A percentile compares a stretch with the other conserved stretches of the same genome.
These are phyloP conservation scores for Montipora sp. DNA, from an alignment of 64 coral and sea anemone species.

Conservation along the genomic window DNA sequence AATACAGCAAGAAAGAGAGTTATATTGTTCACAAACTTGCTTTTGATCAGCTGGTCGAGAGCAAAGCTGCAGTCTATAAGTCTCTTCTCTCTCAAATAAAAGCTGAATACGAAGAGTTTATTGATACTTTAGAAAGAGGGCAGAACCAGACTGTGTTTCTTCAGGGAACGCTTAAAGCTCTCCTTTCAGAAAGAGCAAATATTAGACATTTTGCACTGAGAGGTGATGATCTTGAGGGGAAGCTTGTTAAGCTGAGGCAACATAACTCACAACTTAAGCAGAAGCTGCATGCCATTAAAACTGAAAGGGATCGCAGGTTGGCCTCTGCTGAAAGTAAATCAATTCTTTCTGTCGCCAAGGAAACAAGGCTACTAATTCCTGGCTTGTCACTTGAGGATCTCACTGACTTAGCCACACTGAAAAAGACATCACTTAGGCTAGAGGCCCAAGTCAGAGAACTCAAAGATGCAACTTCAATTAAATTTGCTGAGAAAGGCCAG, in stretches of 20 bases:
- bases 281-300: slow-evolving; percentile 43
- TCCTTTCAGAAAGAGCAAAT: slow-evolving; percentile 83
- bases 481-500: slow-evolving; percentile 76
- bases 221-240: slow-evolving; percentile 90
- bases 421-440: slow-evolving; percentile 63
- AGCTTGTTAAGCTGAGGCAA: slow-evolving; percentile 63
- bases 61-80: slow-evolving; percentile 83
- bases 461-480: slow-evolving; percentile 69
- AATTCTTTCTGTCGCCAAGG: slow-evolving; percentile 50
- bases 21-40: slow-evolving; percentile 86
- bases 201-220: slow-evolving; percentile 72
- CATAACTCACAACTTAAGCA: slow-evolving; percentile 71
- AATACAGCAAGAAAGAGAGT: slow-evolving; percentile 62
- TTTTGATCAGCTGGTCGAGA: slow-evolving; percentile 88
- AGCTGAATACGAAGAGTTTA: slow-evolving; percentile 86
- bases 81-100: slow-evolving; percentile 81
- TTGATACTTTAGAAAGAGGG: slow-evolving; percentile 89
- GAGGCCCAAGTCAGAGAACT: slow-evolving; percentile 70
- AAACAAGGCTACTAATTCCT: slow-evolving; percentile 72
- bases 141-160: slow-evolving; percentile 84
- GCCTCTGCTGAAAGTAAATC: slow-evolving; percentile 65
- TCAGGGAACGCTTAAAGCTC: slow-evolving; percentile 79
- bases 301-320: slow-evolving; percentile 34
- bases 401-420: slow-evolving; percentile 75
- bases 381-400: slow-evolving; percentile 80